These are phyloP conservation scores for Drosophila barbarae DNA, from an alignment of 2,888 invertebrate genomes.

Conservation along the genomic window DNA sequence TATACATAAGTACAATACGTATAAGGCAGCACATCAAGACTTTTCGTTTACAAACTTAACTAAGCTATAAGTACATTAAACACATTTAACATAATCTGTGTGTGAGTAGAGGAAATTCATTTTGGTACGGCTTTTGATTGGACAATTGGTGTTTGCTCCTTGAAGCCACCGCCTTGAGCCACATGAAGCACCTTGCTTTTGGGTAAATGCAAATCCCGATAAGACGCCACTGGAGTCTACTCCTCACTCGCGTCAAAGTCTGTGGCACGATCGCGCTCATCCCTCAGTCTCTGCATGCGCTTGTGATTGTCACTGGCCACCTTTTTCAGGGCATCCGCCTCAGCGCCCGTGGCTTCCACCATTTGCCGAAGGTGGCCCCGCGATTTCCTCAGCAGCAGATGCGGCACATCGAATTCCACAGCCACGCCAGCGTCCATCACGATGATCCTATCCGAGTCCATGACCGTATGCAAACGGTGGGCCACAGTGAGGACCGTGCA, in stretches of 20 bases:
- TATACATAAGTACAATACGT: conserved; percentile 46
- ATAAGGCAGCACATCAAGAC: conserved; percentile 54
- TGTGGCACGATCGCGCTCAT: conserved; percentile 31
- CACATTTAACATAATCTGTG: conserved; percentile 12
- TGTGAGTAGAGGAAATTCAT: conserved; percentile 15
- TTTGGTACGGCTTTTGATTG: conserved; percentile 38
- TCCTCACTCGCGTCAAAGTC: conserved; percentile 17
- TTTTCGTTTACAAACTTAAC: conserved; percentile 30
- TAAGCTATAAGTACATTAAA: conserved; percentile 39
- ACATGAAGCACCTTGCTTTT: conserved; percentile 20
- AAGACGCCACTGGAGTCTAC: neutral
- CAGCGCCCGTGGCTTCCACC: conserved; percentile 85
- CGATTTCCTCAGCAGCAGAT: conserved; percentile 83
- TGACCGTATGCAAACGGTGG: conserved; percentile 94
- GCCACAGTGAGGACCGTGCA: conserved; percentile 96
- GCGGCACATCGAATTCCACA: conserved; percentile 87
- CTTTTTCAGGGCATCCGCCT: conserved; percentile 80
- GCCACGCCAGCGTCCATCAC: conserved; percentile 91
- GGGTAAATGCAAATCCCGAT: conserved; percentile 40
- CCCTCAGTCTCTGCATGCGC: conserved; percentile 49
- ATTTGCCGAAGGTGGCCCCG: conserved; percentile 84
- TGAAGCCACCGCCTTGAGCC: conserved; percentile 12
- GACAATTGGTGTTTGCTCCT: neutral
- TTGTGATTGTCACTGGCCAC: conserved; percentile 80
- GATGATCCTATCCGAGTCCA: conserved; percentile 93